These are phyloP conservation scores for Cherax quadricarinatus DNA, from an alignment of 1,140 invertebrate genomes.

Conservation along the genomic window DNA sequence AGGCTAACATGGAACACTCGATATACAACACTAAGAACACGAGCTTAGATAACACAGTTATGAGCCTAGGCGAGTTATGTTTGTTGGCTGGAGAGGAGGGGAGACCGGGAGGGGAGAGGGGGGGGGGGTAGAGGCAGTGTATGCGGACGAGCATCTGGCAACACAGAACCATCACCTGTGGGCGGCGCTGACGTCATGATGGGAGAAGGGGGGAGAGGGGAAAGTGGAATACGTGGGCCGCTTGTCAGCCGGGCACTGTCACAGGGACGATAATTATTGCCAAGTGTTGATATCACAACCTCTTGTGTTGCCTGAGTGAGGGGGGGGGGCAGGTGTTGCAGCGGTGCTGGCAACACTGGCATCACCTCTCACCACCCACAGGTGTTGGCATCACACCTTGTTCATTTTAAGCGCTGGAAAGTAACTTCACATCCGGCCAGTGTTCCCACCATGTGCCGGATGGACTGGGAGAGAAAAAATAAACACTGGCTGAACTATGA, in stretches of 20 bases:
- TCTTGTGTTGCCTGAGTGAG: neutral
- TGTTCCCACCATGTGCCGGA: no score
- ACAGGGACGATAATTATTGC: neutral
- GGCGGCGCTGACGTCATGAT: slow-evolving; percentile 53
- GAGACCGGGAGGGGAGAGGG: neutral
- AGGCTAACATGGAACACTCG: no score
- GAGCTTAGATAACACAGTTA: no score
- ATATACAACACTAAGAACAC: no score
- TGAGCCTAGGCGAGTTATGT: neutral
- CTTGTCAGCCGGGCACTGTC: neutral
- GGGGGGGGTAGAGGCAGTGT: neutral
- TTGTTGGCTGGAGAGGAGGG: neutral
- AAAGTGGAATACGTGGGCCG: neutral
- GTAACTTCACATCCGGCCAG: no score
- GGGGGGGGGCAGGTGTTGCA: neutral
- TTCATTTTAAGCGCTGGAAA: no score
- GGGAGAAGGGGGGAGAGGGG: neutral
- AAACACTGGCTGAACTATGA: no score
- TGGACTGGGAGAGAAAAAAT: no score
- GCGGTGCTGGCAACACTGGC: no score
- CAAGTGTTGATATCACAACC: neutral
- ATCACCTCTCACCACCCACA: no score
- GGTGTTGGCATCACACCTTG: no score
- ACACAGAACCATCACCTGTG: slow-evolving; percentile 50
- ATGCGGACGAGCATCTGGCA: slow-evolving; percentile 3